Conservation (phyloP, 1,140 invertebrate species). For the Polyergus mexicanus region DNA sequence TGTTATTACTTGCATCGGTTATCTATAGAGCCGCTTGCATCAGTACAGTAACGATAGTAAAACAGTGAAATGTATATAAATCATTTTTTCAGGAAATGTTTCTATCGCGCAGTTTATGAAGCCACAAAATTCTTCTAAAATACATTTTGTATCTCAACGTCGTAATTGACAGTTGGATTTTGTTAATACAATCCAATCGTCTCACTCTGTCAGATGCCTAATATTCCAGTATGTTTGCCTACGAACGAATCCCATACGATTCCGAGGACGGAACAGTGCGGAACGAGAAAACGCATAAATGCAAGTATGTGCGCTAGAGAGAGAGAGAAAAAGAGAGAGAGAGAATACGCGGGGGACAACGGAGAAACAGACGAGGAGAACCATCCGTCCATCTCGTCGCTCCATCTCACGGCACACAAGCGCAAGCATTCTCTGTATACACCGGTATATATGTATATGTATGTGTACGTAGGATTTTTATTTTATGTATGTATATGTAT, state of each 20-base stretch:
- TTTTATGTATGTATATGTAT: constrained; percentile 8
- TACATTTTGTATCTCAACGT: neutral
- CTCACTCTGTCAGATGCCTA: constrained; percentile 18
- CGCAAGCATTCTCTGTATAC: constrained; percentile 45
- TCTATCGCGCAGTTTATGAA: neutral
- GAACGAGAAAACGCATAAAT: constrained; percentile 73
- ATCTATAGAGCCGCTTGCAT: neutral
- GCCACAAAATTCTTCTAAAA: neutral
- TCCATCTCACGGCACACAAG: constrained; percentile 23
- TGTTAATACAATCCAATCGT: neutral
- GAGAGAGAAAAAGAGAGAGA: constrained; percentile 23
- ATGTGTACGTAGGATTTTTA: neutral
- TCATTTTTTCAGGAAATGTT: neutral
- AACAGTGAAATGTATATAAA: neutral
- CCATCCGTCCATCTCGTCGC: constrained; percentile 53
- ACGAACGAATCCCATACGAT: constrained; percentile 55
- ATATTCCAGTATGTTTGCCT: constrained; percentile 56
- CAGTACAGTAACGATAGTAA: neutral
- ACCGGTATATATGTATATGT: constrained; percentile 24
- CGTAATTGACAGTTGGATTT: neutral
- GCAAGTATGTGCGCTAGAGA: constrained; percentile 36
- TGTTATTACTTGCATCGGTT: too few species aligned
- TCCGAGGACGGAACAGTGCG: constrained; percentile 59
- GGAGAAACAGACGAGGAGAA: constrained; percentile 65
- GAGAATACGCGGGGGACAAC: constrained; percentile 29